Base-by-base conservation (phyloP, 2,113 vertebrate species). In the Urocitellus parryii region DNA sequence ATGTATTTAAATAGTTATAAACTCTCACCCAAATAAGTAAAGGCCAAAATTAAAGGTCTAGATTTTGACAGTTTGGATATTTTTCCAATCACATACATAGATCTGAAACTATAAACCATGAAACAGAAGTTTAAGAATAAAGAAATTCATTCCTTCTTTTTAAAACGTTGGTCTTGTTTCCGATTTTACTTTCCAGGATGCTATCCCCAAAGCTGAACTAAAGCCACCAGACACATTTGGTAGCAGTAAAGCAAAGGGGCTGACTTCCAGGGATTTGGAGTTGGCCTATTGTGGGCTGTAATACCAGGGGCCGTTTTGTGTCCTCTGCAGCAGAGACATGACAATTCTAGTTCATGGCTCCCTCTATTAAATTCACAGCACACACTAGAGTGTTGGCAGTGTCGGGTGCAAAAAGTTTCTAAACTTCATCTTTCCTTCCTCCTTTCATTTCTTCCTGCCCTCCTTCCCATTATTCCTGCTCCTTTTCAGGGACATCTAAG, bases 81-180 rank as follows among this genome's bases (percentile, higher is more conserved):
- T 91, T 90, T 94, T 42, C 70, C n/a, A 90, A 76, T 27, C 51
- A 85, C 14, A 56, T 65, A 27, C 22, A 79, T 48, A 88, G 81
- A 61, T 53, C 27, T 37, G 17, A 81, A 45, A 74, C 37, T 68
- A 22, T 22, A 77, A 83, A 76, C 39, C 39, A 77, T 45, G 78
- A 84, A 92, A 58, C 70, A 13, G 61, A 90, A 84, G 48, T 24
- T 83, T 79, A 79, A 12, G 10, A 53, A 34, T 94, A 37, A 96
- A n/a, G n/a, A 84, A 34, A 17, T 17, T 58, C 42, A 14, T 56
- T 2, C 4, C 8, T 29, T 39, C 4, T 53, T 10, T 24, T 5
- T 11, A 61, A 92, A 37, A 37, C 4, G 51, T 39, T 91, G 56
- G 7, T 20, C 16, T 65, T 39, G 25, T 89, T 79, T 86, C 53